These are phyloP conservation scores for Acrobasis consociella DNA, from an alignment of 2,888 invertebrate genomes.

Conservation along the genomic window DNA sequence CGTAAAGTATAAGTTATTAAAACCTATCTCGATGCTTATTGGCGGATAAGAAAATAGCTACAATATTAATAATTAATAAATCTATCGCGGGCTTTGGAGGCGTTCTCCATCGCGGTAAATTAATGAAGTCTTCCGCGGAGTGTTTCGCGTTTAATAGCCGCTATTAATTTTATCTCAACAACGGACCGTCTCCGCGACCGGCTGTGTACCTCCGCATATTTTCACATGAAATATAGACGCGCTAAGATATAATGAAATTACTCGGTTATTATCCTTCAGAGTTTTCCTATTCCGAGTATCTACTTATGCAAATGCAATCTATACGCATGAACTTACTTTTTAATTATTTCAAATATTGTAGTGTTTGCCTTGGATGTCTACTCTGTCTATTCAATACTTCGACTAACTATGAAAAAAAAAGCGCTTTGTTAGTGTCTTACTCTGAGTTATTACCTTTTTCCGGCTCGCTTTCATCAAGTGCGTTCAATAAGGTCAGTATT, in stretches of 20 bases:
- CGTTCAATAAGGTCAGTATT: not conserved
- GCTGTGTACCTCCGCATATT: constrained; percentile 25
- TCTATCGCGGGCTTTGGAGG: constrained; percentile 72
- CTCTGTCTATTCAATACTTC: no score
- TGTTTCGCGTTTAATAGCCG: constrained; percentile 76
- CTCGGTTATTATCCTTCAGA: constrained; percentile 34
- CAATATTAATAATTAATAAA: constrained; percentile 73
- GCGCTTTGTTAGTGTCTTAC: constrained; percentile 54
- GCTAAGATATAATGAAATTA: constrained; percentile 43
- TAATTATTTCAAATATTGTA: no score
- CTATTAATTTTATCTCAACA: constrained; percentile 79
- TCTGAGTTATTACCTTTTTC: constrained; percentile 24
- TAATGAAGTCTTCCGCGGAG: constrained; percentile 78
- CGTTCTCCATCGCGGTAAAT: constrained; percentile 70
- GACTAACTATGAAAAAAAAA: constrained; percentile 15
- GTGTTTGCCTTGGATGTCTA: no score
- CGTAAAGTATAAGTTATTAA: constrained; percentile 19
- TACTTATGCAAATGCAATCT: no score
- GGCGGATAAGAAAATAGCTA: constrained; percentile 47
- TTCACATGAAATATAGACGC: constrained; percentile 35
- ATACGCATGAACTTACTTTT: no score
- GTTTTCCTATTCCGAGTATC: constrained; percentile 10
- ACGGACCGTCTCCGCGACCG: constrained; percentile 51
- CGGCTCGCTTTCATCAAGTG: not conserved
- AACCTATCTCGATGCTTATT: constrained; percentile 19